Percentiles rank a stretch among this genome's conserved stretches.
These are phyloP conservation scores for Prenolepis imparis DNA, from an alignment of 2,888 invertebrate genomes.

Conservation along the genomic window DNA sequence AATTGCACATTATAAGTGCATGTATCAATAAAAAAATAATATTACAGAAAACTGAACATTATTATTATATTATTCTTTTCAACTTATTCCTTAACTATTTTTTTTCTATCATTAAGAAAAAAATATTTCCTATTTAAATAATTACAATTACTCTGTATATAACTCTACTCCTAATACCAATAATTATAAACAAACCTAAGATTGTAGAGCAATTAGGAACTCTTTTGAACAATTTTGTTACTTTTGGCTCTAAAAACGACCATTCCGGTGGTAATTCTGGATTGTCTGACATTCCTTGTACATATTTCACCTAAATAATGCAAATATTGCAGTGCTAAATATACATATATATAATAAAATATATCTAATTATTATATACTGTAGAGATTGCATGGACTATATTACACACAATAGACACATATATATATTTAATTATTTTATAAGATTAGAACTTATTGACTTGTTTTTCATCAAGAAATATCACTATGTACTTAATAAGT, in stretches of 20 bases:
- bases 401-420: no score
- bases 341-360: neutral
- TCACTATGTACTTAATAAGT: neutral
- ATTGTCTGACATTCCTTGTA: conserved; percentile 25
- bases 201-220: conserved; percentile 75
- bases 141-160: neutral
- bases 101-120: neutral
- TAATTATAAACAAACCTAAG: conserved; percentile 70
- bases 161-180: neutral
- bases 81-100: neutral
- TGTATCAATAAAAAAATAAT: neutral
- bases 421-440: no score
- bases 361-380: neutral
- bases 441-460: no score
- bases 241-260: conserved; percentile 75
- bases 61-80: no score
- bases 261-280: conserved; percentile 72
- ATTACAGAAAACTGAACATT: neutral
- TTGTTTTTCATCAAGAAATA: neutral
- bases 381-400: no score
- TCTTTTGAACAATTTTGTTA: conserved; percentile 70
- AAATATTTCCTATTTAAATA: neutral
- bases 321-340: neutral
- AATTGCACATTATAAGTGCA: neutral
- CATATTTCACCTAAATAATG: conserved; percentile 52